A percentile compares a stretch with the other conserved stretches of the same genome.
Conservation (phyloP, 2,888 invertebrate genomes). For the Nemoura dubitans region DNA sequence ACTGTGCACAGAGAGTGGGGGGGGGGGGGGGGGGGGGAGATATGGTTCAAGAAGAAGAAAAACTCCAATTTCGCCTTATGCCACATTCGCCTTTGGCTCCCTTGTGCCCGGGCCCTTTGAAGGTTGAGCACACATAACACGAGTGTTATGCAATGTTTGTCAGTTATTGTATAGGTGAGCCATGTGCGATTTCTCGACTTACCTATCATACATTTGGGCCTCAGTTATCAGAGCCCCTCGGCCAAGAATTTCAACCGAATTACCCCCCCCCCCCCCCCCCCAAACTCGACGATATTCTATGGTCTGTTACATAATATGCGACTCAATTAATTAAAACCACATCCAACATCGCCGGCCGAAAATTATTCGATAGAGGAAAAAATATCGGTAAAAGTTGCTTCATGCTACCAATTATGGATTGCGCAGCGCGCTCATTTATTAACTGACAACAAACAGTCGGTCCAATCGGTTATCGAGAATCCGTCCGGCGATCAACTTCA, state of each 20-base stretch:
- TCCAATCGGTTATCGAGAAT: not conserved
- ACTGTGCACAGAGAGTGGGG: not conserved
- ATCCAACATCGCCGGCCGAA: not conserved
- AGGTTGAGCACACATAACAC: not conserved
- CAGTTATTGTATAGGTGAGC: not conserved
- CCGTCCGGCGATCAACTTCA: no score
- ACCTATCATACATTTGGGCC: not conserved
- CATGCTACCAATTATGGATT: not conserved
- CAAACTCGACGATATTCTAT: not conserved
- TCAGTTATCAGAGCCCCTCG: not conserved
- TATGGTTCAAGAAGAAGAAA: not conserved
- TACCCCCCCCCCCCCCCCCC: not conserved
- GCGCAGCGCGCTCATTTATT: not conserved
- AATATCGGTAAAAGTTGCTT: not conserved
- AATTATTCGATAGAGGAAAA: not conserved
- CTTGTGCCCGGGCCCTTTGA: not conserved
- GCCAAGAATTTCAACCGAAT: not conserved
- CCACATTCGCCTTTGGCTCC: slow-evolving; percentile 3
- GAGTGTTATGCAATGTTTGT: not conserved
- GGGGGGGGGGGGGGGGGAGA: not conserved
- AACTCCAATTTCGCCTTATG: slow-evolving; percentile 24
- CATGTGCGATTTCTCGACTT: not conserved
- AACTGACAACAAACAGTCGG: not conserved
- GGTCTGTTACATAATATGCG: not conserved
- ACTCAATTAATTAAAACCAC: not conserved